Base-by-base conservation (phyloP, 2,113 vertebrate species). In the Macquaria ambigua region DNA sequence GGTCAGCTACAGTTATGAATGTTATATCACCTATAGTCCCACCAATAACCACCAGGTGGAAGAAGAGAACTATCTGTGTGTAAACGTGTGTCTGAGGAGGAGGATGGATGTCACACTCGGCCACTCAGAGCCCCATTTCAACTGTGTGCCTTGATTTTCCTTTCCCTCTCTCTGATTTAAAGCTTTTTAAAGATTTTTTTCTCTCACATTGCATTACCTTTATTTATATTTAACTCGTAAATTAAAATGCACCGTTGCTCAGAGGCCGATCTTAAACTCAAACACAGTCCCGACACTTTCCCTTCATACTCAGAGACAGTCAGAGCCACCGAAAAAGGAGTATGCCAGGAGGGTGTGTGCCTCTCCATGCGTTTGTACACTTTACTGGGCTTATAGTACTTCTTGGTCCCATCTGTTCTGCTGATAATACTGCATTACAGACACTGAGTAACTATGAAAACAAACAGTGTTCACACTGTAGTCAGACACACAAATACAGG, bases 11-110 rank as follows among this genome's bases (percentile, higher is more conserved):
- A 20, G 41, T 62, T 28, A 25, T 0, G 1, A 62, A 77, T 66
- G 23, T 23, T 68, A 1, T 4, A 7, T 37, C 8, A 55, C 41
- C 16, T 74, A 34, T 73, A 62, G 39, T 88, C 3, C 67, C 34
- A 48, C 0, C 28, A 31, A 1, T 52, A 18, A 71, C 88, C 92
- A 92, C 74, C 31, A 87, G 92, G 73, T 77, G 93, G 92, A 58
- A 77, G 69, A 43, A 78, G 70, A 90, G 86, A 14, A 7, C 59
- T 63, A 21, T 34, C 8, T 74, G 50, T 74, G 53, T 56, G 48
- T 80, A 6, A 7, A 12, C 4, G 28, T 31, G 28, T 67, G 23
- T 11, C 43, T 53, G 10, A 31, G 55, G 63, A 55, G 53, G 9
- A 18, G 55, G 75, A 34, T 66, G 14, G 58, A 50, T 41, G 52